A percentile compares a stretch with the other conserved stretches of the same genome.
Evolutionary conservation across 2,113 vertebrate species (phyloP).

Genomic region (Pterocles orientalis): DNA sequence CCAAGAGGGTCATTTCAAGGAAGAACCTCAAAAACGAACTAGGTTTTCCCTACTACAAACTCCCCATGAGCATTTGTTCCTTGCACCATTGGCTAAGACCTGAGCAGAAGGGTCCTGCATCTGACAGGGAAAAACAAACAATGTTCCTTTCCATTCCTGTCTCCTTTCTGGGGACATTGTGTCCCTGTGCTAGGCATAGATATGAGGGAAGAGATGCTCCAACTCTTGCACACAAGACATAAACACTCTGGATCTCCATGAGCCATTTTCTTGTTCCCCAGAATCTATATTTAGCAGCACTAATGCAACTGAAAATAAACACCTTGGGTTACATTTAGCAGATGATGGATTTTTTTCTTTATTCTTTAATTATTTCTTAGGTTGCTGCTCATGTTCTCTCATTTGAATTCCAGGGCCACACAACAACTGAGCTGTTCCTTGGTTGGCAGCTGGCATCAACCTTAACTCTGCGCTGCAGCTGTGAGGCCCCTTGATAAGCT

Average conservation of each 20-base stretch:
- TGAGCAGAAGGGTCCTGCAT: not conserved
- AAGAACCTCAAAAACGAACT: not conserved
- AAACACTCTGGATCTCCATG: not conserved
- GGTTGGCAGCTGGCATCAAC: not conserved
- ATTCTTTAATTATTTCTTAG: not conserved
- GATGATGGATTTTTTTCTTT: not conserved
- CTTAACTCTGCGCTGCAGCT: not conserved
- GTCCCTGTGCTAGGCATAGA: not conserved
- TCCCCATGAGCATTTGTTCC: not conserved
- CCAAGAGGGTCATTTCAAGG: not conserved
- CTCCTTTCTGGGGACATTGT: not conserved
- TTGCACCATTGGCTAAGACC: not conserved
- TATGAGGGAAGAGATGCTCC: not conserved
- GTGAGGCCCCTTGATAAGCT: not conserved
- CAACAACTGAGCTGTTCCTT: not conserved
- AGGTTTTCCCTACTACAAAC: not conserved
- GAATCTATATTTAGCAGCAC: not conserved
- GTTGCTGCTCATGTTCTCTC: not conserved
- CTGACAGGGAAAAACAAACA: not conserved
- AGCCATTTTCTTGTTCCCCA: not conserved
- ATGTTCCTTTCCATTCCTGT: not conserved
- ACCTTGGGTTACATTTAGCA: not conserved
- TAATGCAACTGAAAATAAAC: not conserved
- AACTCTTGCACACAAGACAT: not conserved
- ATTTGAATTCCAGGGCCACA: not conserved